Conservation (phyloP, 2,797 vertebrate species). For the Ibycter americanus region DNA sequence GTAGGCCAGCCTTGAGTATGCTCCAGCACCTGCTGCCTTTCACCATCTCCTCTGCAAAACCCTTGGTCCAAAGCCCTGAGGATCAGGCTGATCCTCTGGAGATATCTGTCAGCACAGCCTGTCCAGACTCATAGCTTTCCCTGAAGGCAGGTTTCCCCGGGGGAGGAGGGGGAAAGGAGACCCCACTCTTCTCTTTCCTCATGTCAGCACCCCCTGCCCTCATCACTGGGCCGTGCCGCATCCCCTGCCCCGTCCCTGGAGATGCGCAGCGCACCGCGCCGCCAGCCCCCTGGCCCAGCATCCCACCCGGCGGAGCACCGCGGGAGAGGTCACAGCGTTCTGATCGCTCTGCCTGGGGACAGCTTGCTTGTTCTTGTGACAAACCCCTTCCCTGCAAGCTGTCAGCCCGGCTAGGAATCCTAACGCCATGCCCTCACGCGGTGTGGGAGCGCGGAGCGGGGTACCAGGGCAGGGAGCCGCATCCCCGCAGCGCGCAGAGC, state of each 20-base stretch:
- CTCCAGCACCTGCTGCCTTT: neutral
- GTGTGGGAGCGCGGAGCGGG: neutral
- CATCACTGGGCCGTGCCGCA: fast-evolving
- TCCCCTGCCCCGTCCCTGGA: neutral
- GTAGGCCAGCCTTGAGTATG: neutral
- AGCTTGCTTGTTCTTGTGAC: neutral
- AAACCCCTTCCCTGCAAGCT: neutral
- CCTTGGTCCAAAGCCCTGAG: neutral
- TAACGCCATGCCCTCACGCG: neutral
- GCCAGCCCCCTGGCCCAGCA: fast-evolving
- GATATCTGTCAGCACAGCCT: neutral
- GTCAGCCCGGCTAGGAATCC: neutral
- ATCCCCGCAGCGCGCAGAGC: neutral
- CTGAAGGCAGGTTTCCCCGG: neutral
- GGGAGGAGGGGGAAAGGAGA: neutral
- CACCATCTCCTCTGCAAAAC: neutral
- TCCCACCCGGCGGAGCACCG: neutral
- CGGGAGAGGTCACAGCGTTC: neutral
- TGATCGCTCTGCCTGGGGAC: neutral
- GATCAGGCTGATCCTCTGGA: neutral
- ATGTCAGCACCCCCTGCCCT: neutral
- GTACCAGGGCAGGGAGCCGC: fast-evolving
- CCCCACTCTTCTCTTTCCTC: neutral
- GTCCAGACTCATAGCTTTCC: neutral
- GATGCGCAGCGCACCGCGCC: fast-evolving